Conservation (phyloP, 1,140 invertebrate genomes). For the Cecropterus lyciades region DNA sequence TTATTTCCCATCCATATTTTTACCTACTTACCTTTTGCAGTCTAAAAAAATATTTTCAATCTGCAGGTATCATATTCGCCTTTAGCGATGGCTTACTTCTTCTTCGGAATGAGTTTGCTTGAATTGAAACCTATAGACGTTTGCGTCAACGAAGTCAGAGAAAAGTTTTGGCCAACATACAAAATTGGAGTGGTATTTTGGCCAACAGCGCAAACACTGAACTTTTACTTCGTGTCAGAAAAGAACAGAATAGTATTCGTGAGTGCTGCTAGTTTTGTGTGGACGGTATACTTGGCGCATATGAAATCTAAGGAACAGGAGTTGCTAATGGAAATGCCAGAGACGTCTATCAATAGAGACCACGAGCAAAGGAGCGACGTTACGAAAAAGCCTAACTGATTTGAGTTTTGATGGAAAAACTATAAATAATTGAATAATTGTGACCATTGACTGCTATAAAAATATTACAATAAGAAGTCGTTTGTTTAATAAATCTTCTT, state of each 20-base stretch:
- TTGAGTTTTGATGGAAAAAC: too few relatives aligned
- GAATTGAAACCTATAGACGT: conserved; percentile 88
- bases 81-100: conserved; percentile 91
- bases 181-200: conserved; percentile 87
- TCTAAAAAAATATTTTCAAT: too few relatives aligned
- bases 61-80: conserved; percentile 88
- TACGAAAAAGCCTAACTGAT: too few relatives aligned
- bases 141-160: conserved; percentile 89
- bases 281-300: conserved; percentile 93
- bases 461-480: too few relatives aligned
- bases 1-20: too few relatives aligned
- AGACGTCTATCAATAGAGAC: too few relatives aligned
- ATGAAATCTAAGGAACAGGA: conserved; percentile 89
- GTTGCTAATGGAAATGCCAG: not conserved
- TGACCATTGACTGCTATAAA: too few relatives aligned
- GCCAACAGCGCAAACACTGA: conserved; percentile 93
- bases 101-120: conserved; percentile 91
- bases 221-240: conserved; percentile 91
- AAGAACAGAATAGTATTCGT: conserved; percentile 92
- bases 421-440: too few relatives aligned
- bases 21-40: too few relatives aligned
- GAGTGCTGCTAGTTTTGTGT: conserved; percentile 91
- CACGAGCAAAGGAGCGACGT: too few relatives aligned
- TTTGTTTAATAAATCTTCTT: too few relatives aligned
- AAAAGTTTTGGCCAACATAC: conserved; percentile 92